phyloP scores from a whole-genome alignment of 2,113 vertebrate genomes.

The Tyto alba region DNA sequence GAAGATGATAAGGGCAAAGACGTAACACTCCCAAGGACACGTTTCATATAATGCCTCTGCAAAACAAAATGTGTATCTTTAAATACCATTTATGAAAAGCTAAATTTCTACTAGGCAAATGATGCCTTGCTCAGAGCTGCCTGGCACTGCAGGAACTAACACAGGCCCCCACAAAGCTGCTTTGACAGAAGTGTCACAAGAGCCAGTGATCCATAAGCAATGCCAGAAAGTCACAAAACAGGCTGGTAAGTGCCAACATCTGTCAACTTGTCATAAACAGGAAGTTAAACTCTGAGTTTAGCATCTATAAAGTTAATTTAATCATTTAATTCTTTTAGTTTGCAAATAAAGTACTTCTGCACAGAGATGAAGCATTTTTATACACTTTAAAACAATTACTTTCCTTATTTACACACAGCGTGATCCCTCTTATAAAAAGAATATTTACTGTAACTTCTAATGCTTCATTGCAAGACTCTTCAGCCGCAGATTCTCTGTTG shows the following conservation, averaged over 20 bases:
- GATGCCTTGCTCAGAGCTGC: neutral
- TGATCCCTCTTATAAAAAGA: neutral
- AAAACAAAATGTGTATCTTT: neutral
- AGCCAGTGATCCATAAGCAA: neutral
- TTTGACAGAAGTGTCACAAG: neutral
- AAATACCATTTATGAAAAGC: neutral
- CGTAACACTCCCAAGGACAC: constrained; percentile 90
- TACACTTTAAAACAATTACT: neutral
- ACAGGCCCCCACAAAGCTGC: neutral
- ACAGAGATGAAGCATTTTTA: neutral
- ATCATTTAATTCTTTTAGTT: neutral
- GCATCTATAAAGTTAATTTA: neutral
- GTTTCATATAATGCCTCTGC: constrained; percentile 81
- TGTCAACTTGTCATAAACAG: neutral
- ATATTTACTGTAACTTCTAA: neutral
- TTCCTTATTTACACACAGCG: neutral
- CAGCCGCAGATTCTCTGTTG: neutral
- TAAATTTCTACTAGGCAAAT: neutral
- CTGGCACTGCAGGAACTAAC: neutral
- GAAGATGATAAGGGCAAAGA: constrained; percentile 90
- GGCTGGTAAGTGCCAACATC: neutral
- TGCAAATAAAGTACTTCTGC: neutral
- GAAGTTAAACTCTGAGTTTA: neutral
- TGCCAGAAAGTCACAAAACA: neutral
- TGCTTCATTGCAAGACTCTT: neutral